Conservation (phyloP, 2,888 invertebrate species). For the Laothoe populi region DNA sequence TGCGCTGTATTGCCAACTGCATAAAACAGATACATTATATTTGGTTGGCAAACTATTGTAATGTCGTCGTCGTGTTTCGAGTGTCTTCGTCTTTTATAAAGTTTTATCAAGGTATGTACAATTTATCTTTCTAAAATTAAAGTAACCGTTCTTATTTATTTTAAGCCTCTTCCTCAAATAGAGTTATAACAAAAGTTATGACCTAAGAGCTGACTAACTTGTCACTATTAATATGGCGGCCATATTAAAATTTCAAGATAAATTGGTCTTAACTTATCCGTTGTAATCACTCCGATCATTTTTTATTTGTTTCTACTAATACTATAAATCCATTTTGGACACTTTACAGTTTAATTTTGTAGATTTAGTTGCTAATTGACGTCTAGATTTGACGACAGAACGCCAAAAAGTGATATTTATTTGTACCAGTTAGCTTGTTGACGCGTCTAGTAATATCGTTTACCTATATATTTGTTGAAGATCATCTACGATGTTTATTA, state of each 20-base stretch:
- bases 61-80: slow-evolving; percentile 82
- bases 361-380: slow-evolving; percentile 41
- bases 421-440: slow-evolving; percentile 68
- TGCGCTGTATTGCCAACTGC: slow-evolving; percentile 11
- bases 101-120: slow-evolving; percentile 77
- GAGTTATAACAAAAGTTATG: not conserved
- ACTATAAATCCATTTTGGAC: slow-evolving; percentile 26
- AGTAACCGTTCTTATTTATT: not conserved
- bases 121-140: slow-evolving; percentile 4
- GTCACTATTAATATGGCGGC: slow-evolving; percentile 60
- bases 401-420: slow-evolving; percentile 45
- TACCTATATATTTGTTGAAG: slow-evolving; percentile 31
- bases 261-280: slow-evolving; percentile 61
- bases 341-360: slow-evolving; percentile 25
- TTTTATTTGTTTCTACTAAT: slow-evolving; percentile 35
- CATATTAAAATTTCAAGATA: slow-evolving; percentile 72
- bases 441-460: slow-evolving; percentile 70
- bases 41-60: slow-evolving; percentile 55
- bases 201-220: slow-evolving; percentile 30
- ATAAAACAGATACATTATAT: slow-evolving; percentile 32
- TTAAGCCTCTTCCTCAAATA: not conserved
- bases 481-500: slow-evolving; percentile 30
- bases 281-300: slow-evolving; percentile 61
- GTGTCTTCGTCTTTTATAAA: slow-evolving; percentile 82
- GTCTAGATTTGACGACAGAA: slow-evolving; percentile 33